These are phyloP conservation scores for Odontamblyopus rebecca DNA, from an alignment of 2,797 vertebrate genomes.

Conservation along the genomic window DNA sequence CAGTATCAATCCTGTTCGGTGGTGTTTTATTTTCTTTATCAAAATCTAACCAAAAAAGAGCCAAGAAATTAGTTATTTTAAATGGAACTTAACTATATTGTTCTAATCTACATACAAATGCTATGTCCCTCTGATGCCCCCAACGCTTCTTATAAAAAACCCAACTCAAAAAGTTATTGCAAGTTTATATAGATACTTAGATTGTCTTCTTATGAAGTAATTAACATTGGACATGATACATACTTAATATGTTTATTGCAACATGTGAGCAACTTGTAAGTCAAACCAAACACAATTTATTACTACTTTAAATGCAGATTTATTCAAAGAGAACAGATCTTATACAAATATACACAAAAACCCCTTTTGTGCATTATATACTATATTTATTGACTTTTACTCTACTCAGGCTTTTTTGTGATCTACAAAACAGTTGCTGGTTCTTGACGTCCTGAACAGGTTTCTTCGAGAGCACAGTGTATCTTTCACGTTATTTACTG, in stretches of 20 bases:
- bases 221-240: no score
- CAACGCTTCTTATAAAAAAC: not conserved
- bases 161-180: no score
- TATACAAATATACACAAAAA: not conserved
- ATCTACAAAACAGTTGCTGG: not conserved
- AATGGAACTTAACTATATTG: not conserved
- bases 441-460: not conserved
- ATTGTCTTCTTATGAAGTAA: no score
- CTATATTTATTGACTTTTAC: not conserved
- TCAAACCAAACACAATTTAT: not conserved
- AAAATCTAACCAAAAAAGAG: not conserved
- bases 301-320: not conserved
- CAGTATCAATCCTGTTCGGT: not conserved
- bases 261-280: not conserved
- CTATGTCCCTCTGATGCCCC: not conserved
- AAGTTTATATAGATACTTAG: no score
- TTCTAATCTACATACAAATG: no score
- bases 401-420: not conserved
- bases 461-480: constrained; percentile 5
- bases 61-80: not conserved
- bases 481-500: constrained; percentile 42
- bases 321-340: not conserved
- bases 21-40: not conserved
- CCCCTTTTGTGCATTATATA: not conserved
- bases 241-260: not conserved